A percentile compares a stretch with the other conserved stretches of the same genome.
phyloP scores from a whole-genome alignment of 2,888 invertebrate genomes.

The Ctenicera cuprea region DNA sequence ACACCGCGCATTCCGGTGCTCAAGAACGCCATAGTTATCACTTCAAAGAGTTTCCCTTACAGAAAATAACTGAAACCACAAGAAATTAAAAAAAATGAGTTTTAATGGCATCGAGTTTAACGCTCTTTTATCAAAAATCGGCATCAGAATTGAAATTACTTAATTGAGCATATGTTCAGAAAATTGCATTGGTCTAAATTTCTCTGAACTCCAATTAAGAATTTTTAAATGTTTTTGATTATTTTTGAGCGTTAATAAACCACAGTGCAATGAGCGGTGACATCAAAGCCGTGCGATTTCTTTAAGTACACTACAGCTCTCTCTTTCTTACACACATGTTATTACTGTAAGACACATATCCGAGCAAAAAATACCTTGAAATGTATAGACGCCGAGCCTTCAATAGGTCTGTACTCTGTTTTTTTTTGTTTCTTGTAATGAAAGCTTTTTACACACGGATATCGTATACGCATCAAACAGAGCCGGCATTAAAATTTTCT shows the following conservation, averaged over 20 bases:
- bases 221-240: slow-evolving; percentile 67
- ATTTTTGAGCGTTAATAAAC: slow-evolving; percentile 66
- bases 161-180: slow-evolving; percentile 66
- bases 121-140: slow-evolving; percentile 60
- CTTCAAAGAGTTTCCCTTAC: slow-evolving; percentile 4
- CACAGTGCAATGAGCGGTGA: slow-evolving; percentile 63
- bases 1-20: slow-evolving; percentile 3
- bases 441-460: slow-evolving; percentile 24
- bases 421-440: slow-evolving; percentile 15
- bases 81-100: neutral
- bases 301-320: slow-evolving; percentile 7
- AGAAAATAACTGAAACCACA: neutral
- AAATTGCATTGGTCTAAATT: slow-evolving; percentile 63
- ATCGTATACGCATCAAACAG: slow-evolving; percentile 1
- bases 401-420: slow-evolving; percentile 32
- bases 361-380: neutral
- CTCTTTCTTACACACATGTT: neutral
- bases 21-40: slow-evolving; percentile 4
- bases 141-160: slow-evolving; percentile 63
- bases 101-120: slow-evolving; percentile 28
- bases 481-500: slow-evolving; percentile 12
- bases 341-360: neutral
- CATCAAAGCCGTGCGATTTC: slow-evolving; percentile 58
- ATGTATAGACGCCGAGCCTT: slow-evolving; percentile 36
- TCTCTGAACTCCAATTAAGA: slow-evolving; percentile 66